phyloP scores from a whole-genome alignment of 2,797 vertebrate species.

The Podarcis siculus region DNA sequence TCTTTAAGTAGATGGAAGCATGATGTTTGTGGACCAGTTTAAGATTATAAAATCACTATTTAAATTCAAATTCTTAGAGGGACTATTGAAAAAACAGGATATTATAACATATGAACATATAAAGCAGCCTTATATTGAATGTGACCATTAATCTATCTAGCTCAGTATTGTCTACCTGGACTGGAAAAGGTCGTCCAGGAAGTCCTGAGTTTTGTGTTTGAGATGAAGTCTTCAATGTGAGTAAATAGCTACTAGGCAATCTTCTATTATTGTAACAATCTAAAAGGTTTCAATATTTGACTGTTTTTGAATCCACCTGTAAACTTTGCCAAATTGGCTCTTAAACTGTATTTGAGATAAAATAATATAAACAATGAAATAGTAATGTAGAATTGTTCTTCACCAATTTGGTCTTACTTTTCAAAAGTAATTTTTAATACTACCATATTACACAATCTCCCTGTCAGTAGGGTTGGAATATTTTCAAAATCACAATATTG shows the following conservation, averaged over 20 bases:
- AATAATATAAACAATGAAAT: neutral
- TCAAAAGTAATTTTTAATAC: neutral
- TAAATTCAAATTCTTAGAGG: neutral
- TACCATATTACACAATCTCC: neutral
- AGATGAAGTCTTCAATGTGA: neutral
- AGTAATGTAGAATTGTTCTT: neutral
- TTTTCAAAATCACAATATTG: no score
- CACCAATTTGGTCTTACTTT: neutral
- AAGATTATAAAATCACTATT: neutral
- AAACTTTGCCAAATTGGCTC: neutral
- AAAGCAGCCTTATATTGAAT: no score
- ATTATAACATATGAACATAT: no score
- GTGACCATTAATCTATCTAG: no score
- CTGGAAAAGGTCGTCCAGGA: no score
- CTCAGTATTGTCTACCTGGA: no score
- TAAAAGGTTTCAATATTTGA: neutral
- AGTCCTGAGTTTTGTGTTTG: neutral
- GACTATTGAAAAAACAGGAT: neutral
- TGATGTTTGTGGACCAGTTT: neutral
- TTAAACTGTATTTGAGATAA: neutral
- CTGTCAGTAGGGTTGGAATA: no score
- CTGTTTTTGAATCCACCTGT: conserved; percentile 5
- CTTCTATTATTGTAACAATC: neutral
- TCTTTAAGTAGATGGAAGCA: neutral
- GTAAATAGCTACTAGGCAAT: neutral